Conservation (phyloP, 2,888 invertebrate species). For the Meganola albula region DNA sequence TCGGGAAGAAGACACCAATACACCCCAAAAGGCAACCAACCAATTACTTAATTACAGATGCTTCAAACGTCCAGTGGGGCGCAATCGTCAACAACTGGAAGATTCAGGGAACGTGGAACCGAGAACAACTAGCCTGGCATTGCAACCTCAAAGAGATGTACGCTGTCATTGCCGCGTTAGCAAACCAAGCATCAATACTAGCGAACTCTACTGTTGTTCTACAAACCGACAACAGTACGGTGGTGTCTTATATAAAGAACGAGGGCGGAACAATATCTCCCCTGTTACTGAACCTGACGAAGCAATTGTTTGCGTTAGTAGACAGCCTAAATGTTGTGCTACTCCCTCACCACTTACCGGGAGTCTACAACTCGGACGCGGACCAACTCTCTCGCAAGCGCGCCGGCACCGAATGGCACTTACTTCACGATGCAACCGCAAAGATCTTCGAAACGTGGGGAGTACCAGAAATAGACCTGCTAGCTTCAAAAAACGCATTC, state of each 20-base stretch:
- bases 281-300: not conserved
- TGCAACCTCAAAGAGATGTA: not conserved
- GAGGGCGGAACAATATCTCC: not conserved
- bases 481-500: constrained; percentile 22
- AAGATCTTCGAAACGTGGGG: too few species aligned
- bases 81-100: not conserved
- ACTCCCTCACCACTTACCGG: not conserved
- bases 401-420: too few species aligned
- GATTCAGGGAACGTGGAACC: not conserved
- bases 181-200: not conserved
- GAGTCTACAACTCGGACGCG: not conserved
- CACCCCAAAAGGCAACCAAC: not conserved
- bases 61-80: not conserved
- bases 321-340: not conserved
- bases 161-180: not conserved
- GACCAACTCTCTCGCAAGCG: too few species aligned
- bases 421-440: too few species aligned
- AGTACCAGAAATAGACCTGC: constrained; percentile 24
- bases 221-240: not conserved
- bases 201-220: not conserved
- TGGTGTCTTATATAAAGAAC: not conserved
- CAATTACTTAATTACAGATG: not conserved
- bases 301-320: not conserved
- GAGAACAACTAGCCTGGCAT: not conserved
- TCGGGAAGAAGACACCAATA: not conserved